Evolutionary conservation across 2,888 invertebrate genomes (phyloP).

Genomic region (Noctua janthina): DNA sequence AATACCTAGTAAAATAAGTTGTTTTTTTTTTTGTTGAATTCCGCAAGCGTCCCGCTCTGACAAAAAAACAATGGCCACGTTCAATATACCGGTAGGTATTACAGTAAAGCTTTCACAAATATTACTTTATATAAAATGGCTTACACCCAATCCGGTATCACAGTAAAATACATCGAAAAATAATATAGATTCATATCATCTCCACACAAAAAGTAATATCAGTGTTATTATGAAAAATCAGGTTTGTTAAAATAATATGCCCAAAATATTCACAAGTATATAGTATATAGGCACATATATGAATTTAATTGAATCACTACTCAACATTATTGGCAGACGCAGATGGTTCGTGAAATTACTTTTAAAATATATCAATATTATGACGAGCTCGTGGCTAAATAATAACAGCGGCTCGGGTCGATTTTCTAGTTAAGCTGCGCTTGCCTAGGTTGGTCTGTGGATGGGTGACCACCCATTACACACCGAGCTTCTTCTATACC

Average conservation of each 20-base stretch:
- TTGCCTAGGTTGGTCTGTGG: no score
- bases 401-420: no score
- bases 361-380: neutral
- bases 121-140: neutral
- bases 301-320: constrained; percentile 19
- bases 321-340: neutral
- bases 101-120: neutral
- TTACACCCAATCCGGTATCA: neutral
- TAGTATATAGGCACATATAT: no score
- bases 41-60: no score
- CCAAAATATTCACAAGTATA: neutral
- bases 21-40: no score
- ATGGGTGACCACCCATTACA: no score
- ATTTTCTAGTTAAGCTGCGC: no score
- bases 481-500: no score
- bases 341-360: constrained; percentile 31
- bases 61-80: no score
- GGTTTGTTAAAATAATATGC: neutral
- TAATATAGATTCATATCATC: neutral
- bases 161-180: neutral
- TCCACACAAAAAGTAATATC: neutral
- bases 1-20: no score
- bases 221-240: neutral
- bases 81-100: neutral
- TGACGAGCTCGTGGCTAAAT: no score